These are phyloP conservation scores for Dromococcyx pavoninus DNA, from an alignment of 2,797 vertebrate genomes.

Conservation along the genomic window DNA sequence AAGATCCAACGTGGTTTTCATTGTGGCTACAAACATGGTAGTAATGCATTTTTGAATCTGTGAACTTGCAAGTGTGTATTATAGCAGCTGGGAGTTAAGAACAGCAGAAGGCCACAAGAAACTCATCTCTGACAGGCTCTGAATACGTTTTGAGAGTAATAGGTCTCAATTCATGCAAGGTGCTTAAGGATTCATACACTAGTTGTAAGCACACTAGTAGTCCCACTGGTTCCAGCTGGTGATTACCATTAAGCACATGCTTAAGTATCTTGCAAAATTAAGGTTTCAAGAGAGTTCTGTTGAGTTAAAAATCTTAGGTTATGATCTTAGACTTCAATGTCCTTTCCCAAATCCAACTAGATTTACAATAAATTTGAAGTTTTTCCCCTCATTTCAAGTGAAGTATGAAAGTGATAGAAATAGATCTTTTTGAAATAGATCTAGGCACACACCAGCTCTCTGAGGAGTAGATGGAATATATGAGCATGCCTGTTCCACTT, in stretches of 20 bases:
- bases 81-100: not conserved
- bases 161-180: not conserved
- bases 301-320: slow-evolving; percentile 7
- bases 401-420: slow-evolving; percentile 17
- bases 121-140: not conserved
- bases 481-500: not conserved
- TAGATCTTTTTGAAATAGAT: not conserved
- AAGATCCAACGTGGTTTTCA: not conserved
- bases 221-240: not conserved
- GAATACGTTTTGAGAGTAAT: not conserved
- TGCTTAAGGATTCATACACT: not conserved
- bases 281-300: not conserved
- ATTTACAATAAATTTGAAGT: not conserved
- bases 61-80: not conserved
- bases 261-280: slow-evolving; percentile 5
- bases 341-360: not conserved
- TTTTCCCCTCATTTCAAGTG: not conserved
- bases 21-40: not conserved
- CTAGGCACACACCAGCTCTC: not conserved
- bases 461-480: slow-evolving; percentile 11
- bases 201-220: not conserved
- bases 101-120: not conserved
- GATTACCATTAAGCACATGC: slow-evolving; percentile 22
- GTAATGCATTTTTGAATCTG: not conserved
- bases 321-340: not conserved